phyloP scores from a whole-genome alignment of 2,113 vertebrate species.

The Heterochromis multidens region DNA sequence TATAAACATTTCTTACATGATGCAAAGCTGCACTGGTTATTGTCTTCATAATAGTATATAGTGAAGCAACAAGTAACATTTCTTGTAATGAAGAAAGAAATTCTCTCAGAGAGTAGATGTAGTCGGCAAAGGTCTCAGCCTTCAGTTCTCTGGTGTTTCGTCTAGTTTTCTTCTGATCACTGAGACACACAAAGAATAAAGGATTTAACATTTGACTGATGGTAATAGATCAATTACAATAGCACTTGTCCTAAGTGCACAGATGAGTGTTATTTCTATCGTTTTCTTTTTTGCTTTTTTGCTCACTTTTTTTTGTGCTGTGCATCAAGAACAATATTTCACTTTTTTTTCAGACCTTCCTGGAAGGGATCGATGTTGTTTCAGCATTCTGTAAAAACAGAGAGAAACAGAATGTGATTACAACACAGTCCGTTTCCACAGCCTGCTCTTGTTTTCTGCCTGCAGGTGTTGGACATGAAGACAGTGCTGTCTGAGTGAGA shows the following conservation, averaged over 20 bases:
- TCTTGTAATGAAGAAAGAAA: fast-evolving
- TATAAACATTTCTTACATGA: background rate
- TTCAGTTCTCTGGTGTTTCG: background rate
- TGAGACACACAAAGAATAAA: background rate
- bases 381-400: background rate
- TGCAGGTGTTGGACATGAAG: background rate
- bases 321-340: background rate
- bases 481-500: background rate
- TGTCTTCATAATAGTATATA: background rate
- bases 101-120: background rate
- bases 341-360: background rate
- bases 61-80: background rate
- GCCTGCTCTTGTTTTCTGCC: too few species aligned
- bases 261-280: background rate
- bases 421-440: background rate
- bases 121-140: background rate
- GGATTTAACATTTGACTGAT: background rate
- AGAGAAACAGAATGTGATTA: background rate
- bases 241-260: background rate
- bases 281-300: background rate
- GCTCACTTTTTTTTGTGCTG: background rate
- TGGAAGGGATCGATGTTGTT: background rate
- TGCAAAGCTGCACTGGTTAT: background rate
- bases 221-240: fast-evolving
- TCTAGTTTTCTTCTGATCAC: background rate